phyloP scores from a whole-genome alignment of 2,113 vertebrate genomes.

The Ammodytes marinus region DNA sequence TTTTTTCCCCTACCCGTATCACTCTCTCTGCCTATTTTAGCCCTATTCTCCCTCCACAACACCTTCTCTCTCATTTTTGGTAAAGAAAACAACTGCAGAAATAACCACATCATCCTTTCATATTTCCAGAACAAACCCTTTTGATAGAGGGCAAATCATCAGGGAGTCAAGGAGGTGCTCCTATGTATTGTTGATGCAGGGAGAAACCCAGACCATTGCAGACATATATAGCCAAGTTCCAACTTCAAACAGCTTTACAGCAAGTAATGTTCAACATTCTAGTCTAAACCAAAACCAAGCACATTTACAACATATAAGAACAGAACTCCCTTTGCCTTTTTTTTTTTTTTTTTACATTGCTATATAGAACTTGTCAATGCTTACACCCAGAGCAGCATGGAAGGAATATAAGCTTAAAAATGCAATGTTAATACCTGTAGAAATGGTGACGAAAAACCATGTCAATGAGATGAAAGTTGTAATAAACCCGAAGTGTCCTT shows the following conservation, averaged over 20 bases:
- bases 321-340: neutral
- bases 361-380: neutral
- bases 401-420: neutral
- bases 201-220: neutral
- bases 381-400: neutral
- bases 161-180: neutral
- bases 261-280: neutral
- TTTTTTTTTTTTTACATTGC: too few relatives aligned
- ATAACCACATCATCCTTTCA: conserved; percentile 1
- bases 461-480: neutral
- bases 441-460: neutral
- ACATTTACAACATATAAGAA: neutral
- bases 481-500: neutral
- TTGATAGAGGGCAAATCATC: neutral
- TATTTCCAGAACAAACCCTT: neutral
- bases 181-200: neutral
- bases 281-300: neutral
- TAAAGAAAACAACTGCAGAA: conserved; percentile 16
- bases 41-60: neutral
- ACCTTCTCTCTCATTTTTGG: neutral
- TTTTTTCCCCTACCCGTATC: conserved; percentile 23
- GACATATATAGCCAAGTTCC: neutral
- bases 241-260: neutral
- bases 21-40: conserved; percentile 16
- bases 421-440: neutral